A percentile compares a stretch with the other conserved stretches of the same genome.
phyloP scores from a whole-genome alignment of 2,113 vertebrate species.

The Puffinus mauretanicus region DNA sequence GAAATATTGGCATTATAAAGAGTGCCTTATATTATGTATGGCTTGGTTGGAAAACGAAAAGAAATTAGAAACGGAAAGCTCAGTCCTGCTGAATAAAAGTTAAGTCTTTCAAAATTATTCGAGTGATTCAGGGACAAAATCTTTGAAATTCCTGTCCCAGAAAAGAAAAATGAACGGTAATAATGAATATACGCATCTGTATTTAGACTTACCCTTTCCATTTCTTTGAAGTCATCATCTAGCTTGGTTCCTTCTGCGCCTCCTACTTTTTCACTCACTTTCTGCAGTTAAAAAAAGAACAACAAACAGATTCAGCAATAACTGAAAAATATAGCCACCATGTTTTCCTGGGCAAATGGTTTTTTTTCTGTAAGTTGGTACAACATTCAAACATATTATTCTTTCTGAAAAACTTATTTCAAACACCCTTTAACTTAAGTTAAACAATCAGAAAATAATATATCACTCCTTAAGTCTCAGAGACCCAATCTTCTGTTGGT shows the following conservation, averaged over 20 bases:
- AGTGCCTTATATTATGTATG: not conserved
- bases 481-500: not conserved
- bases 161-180: not conserved
- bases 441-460: not conserved
- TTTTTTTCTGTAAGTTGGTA: not conserved
- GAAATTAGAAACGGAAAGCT: not conserved
- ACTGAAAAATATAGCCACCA: not conserved
- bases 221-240: conserved; percentile 95
- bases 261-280: conserved; percentile 96
- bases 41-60: not conserved
- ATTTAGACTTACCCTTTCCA: conserved; percentile 86
- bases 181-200: not conserved
- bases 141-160: not conserved
- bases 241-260: conserved; percentile 95
- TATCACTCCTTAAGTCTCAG: not conserved
- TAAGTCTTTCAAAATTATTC: not conserved
- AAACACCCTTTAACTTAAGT: not conserved
- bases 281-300: conserved; percentile 74
- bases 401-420: not conserved
- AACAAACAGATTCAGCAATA: not conserved
- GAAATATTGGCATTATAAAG: not conserved
- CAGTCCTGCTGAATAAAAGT: not conserved
- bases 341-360: not conserved
- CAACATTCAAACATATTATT: not conserved
- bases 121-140: not conserved